Conservation (phyloP, 2,888 invertebrate genomes). For the Tanaodytes sp. region DNA sequence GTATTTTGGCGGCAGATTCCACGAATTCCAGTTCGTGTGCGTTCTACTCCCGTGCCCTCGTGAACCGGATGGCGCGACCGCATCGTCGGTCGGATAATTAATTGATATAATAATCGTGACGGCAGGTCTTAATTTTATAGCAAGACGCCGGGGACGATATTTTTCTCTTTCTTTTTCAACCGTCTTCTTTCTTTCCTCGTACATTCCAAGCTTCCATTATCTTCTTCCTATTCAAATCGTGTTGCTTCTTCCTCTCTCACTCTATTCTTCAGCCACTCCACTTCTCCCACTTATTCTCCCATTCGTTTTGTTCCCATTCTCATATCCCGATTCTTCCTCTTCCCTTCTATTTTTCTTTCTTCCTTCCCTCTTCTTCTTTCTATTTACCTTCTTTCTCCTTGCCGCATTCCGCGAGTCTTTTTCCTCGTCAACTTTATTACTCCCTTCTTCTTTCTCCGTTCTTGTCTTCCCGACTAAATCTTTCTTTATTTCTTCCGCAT, state of each 20-base stretch:
- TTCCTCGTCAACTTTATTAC: too few relatives aligned
- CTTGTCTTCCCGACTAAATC: too few relatives aligned
- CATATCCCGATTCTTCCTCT: slow-evolving; percentile 1
- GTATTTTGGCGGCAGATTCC: slow-evolving; percentile 53
- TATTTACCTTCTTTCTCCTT: too few relatives aligned
- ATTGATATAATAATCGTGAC: slow-evolving; percentile 67
- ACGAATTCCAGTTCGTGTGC: slow-evolving; percentile 57
- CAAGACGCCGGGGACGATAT: slow-evolving; percentile 45
- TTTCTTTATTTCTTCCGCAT: neutral
- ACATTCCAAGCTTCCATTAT: too few relatives aligned
- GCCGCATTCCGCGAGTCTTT: too few relatives aligned
- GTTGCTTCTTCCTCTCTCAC: slow-evolving; percentile 17
- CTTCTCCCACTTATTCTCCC: slow-evolving; percentile 1
- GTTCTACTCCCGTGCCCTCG: slow-evolving; percentile 49
- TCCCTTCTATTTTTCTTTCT: too few relatives aligned
- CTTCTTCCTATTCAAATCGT: too few relatives aligned
- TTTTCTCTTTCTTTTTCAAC: slow-evolving; percentile 18
- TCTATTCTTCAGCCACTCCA: slow-evolving; percentile 31
- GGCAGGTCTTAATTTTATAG: slow-evolving; percentile 63
- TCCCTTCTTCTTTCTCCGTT: too few relatives aligned
- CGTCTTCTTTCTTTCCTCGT: slow-evolving; percentile 4
- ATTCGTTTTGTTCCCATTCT: slow-evolving; percentile 11
- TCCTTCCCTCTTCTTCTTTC: slow-evolving; percentile 6
- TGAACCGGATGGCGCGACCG: slow-evolving; percentile 64
- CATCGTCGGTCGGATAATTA: slow-evolving; percentile 61